Percentiles rank a stretch among this genome's conserved stretches.
phyloP scores from a whole-genome alignment of 2,888 invertebrate species.

The Cremastinae sp. region DNA sequence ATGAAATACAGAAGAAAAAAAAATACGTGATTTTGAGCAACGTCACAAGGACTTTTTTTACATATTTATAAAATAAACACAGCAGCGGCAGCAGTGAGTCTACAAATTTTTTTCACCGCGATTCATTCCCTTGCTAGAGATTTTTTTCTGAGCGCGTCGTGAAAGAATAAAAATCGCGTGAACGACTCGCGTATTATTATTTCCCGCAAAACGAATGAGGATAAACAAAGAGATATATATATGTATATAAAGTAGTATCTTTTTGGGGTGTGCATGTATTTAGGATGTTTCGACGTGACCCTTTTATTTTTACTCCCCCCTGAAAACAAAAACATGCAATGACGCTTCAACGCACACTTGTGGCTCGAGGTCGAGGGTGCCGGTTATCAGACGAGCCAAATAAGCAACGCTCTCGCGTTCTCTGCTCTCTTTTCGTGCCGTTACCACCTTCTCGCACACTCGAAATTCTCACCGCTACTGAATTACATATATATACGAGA shows the following conservation, averaged over 20 bases:
- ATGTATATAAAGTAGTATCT: slow-evolving; percentile 7
- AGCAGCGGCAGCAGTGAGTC: too few species aligned
- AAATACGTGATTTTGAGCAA: not conserved
- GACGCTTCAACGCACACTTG: slow-evolving; percentile 58
- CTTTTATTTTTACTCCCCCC: too few species aligned
- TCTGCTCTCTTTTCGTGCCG: slow-evolving; percentile 1
- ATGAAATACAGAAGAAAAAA: not conserved
- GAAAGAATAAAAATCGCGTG: slow-evolving; percentile 25
- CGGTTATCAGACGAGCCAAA: slow-evolving; percentile 15
- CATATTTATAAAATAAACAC: too few species aligned
- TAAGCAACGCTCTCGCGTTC: slow-evolving; percentile 10
- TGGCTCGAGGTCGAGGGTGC: slow-evolving; percentile 56
- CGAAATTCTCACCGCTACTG: too few species aligned
- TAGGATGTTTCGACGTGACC: slow-evolving; percentile 34
- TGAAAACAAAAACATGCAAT: slow-evolving; percentile 47
- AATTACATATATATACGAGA: too few species aligned
- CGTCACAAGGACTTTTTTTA: not conserved
- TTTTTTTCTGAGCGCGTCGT: not conserved
- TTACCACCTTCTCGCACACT: slow-evolving; percentile 1
- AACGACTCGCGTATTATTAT: slow-evolving; percentile 2
- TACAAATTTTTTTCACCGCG: too few species aligned
- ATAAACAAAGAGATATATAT: too few species aligned
- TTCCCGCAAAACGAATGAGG: slow-evolving; percentile 1
- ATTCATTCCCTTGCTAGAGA: too few species aligned
- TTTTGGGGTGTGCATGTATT: slow-evolving; percentile 43